Percentiles rank a stretch among this genome's conserved stretches.
Evolutionary conservation across 2,888 invertebrate species (phyloP).

Genomic region (Stenichneumon culpator): DNA sequence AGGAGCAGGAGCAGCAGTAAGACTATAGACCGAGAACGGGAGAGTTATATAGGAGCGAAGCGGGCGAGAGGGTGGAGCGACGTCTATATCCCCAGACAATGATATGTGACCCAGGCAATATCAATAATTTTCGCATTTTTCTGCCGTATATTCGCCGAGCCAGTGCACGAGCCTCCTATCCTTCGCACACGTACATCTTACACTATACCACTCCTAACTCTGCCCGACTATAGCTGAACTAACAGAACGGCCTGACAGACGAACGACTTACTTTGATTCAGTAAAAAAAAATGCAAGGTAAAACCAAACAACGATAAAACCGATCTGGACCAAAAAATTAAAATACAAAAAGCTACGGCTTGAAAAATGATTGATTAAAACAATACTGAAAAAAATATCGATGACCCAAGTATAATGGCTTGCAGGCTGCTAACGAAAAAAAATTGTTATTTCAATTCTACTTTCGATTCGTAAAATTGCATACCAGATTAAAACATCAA

Average conservation of each 20-base stretch:
- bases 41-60: slow-evolving; percentile 78
- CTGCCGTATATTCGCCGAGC: slow-evolving; percentile 78
- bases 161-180: slow-evolving; percentile 61
- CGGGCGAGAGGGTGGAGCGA: slow-evolving; percentile 76
- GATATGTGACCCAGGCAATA: slow-evolving; percentile 85
- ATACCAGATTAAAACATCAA: too few species aligned
- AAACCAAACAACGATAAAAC: too few species aligned
- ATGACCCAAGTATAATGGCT: too few species aligned
- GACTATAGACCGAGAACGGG: slow-evolving; percentile 51
- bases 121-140: slow-evolving; percentile 85
- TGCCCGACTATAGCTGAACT: slow-evolving; percentile 16
- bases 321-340: too few species aligned
- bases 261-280: neutral
- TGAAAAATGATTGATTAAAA: too few species aligned
- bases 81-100: slow-evolving; percentile 84
- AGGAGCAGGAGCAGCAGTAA: slow-evolving; percentile 25
- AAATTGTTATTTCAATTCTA: neutral
- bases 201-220: slow-evolving; percentile 26
- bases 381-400: neutral
- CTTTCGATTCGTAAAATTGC: too few species aligned
- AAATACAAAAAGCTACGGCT: too few species aligned
- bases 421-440: neutral
- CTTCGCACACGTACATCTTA: slow-evolving; percentile 30
- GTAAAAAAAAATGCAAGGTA: neutral
- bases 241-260: neutral